A percentile compares a stretch with the other conserved stretches of the same genome.
These are phyloP conservation scores for Fragum fragum DNA, from an alignment of 2,888 invertebrate species.

Conservation along the genomic window DNA sequence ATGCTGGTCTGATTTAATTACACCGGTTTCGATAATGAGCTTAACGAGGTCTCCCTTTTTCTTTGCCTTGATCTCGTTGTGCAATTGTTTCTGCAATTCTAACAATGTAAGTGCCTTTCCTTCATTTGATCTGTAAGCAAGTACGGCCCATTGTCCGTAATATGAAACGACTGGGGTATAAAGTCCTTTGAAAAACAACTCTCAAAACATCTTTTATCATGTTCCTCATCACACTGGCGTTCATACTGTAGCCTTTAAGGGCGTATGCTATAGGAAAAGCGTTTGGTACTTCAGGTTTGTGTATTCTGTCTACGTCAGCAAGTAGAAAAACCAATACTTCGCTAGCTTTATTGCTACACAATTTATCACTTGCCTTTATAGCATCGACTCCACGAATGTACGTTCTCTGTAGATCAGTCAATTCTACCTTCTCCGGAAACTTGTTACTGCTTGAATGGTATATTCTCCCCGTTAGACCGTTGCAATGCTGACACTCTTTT, in stretches of 20 bases:
- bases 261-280: slow-evolving; percentile 51
- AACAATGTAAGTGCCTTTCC: slow-evolving; percentile 22
- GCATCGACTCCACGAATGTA: not conserved
- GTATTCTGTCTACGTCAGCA: slow-evolving; percentile 44
- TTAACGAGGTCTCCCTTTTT: not conserved
- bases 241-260: slow-evolving; percentile 61
- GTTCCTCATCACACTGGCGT: not conserved
- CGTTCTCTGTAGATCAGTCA: not conserved
- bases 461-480: no score
- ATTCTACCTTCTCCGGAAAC: no score
- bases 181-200: no score
- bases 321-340: slow-evolving; percentile 55
- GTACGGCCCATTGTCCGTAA: slow-evolving; percentile 39
- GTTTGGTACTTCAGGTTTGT: slow-evolving; percentile 18
- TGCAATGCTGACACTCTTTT: no score
- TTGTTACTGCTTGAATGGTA: no score
- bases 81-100: slow-evolving; percentile 36
- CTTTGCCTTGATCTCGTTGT: not conserved
- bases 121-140: slow-evolving; percentile 9
- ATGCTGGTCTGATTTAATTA: not conserved
- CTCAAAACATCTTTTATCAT: not conserved
- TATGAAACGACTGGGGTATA: slow-evolving; percentile 22
- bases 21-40: slow-evolving; percentile 3
- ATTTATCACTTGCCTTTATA: slow-evolving; percentile 11
- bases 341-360: slow-evolving; percentile 35